Conservation (phyloP, 2,888 invertebrate genomes). For the Lycophotia porphyrea region DNA sequence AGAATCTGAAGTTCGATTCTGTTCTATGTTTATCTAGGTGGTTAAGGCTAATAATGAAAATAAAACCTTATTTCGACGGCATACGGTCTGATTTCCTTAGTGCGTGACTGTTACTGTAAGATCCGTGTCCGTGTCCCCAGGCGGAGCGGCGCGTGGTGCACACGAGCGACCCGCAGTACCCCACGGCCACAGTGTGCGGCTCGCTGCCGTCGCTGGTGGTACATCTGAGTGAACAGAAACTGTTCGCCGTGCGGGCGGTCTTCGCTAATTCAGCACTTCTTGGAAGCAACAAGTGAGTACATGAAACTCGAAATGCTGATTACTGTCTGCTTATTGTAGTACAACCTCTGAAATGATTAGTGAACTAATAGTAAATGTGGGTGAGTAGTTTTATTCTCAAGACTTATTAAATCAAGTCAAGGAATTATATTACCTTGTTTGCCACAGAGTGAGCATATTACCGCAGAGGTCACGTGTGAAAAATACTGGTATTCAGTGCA, state of each 20-base stretch:
- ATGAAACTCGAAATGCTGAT: background rate
- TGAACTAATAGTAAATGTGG: too few relatives aligned
- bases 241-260: conserved; percentile 87
- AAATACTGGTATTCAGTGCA: too few relatives aligned
- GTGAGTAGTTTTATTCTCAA: too few relatives aligned
- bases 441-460: too few relatives aligned
- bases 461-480: too few relatives aligned
- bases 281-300: conserved; percentile 14
- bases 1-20: background rate
- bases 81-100: background rate
- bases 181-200: conserved; percentile 95
- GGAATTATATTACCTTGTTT: too few relatives aligned
- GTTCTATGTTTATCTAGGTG: background rate
- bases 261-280: conserved; percentile 52
- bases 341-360: too few relatives aligned
- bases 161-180: conserved; percentile 96
- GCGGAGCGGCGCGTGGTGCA: conserved; percentile 95
- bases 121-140: conserved; percentile 76
- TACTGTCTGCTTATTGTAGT: background rate
- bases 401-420: too few relatives aligned
- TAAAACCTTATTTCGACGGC: background rate
- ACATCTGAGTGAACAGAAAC: conserved; percentile 97
- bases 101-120: accelerated
- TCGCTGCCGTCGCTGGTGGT: conserved; percentile 96
- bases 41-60: too few relatives aligned